A percentile compares a stretch with the other conserved stretches of the same genome.
phyloP scores from a whole-genome alignment of 92 coral and sea anemone species.

The Phenganax subtilis region DNA sequence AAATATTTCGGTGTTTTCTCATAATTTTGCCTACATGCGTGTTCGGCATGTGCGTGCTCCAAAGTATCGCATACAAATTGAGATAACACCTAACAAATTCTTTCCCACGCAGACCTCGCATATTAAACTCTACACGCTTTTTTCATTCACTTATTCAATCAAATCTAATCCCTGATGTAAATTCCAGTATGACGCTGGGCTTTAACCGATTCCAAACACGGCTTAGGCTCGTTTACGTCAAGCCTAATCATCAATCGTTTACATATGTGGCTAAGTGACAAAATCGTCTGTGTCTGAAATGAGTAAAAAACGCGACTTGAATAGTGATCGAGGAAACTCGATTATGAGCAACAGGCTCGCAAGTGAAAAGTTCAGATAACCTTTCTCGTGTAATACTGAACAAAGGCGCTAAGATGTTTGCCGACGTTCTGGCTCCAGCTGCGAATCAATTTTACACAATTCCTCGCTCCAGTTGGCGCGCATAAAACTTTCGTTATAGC shows the following conservation, averaged over 20 bases:
- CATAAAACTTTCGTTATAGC: neutral
- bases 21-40: constrained; percentile 5
- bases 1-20: neutral
- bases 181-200: constrained; percentile 28
- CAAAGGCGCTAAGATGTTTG: constrained; percentile 33
- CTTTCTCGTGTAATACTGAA: constrained; percentile 26
- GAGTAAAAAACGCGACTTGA: constrained; percentile 27
- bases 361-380: constrained; percentile 39
- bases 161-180: constrained; percentile 24
- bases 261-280: constrained; percentile 33
- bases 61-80: neutral
- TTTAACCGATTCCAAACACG: constrained; percentile 33
- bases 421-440: constrained; percentile 33
- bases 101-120: neutral
- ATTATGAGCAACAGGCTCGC: constrained; percentile 18
- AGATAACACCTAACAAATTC: neutral
- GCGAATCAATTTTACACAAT: constrained; percentile 16
- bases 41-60: neutral
- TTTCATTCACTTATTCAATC: constrained; percentile 34
- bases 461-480: constrained; percentile 5
- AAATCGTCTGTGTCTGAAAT: constrained; percentile 5
- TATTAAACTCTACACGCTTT: neutral
- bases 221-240: constrained; percentile 37
- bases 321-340: constrained; percentile 34
- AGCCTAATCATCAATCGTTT: constrained; percentile 42